Percentiles rank a stretch among this genome's conserved stretches.
These are phyloP conservation scores for Coccyzus lansbergi DNA, from an alignment of 2,797 vertebrate genomes.

Conservation along the genomic window DNA sequence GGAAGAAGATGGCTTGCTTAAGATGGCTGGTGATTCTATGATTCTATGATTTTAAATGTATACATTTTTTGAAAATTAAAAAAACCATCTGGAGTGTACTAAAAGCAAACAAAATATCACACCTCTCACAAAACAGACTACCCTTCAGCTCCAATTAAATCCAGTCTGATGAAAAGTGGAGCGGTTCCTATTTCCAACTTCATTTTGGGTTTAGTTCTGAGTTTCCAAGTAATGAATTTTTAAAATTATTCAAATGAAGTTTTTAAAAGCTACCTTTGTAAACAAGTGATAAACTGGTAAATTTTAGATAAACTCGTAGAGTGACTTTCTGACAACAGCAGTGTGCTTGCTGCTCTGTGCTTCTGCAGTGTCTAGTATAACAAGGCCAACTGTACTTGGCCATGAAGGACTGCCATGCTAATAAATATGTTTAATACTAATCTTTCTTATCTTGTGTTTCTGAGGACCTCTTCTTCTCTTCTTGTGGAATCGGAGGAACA, in stretches of 20 bases:
- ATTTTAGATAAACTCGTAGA: neutral
- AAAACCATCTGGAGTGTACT: neutral
- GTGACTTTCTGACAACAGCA: neutral
- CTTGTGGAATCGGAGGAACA: constrained; percentile 51
- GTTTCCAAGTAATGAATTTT: neutral
- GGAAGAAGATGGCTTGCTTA: neutral
- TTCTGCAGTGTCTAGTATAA: neutral
- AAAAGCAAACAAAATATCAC: neutral
- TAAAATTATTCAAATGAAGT: rapidly evolving
- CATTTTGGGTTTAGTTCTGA: neutral
- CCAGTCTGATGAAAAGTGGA: neutral
- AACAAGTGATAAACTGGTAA: neutral
- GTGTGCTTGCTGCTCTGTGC: neutral
- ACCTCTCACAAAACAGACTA: neutral
- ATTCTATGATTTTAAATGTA: too few species aligned
- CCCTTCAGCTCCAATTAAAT: neutral
- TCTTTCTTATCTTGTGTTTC: constrained; percentile 50
- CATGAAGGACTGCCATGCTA: neutral
- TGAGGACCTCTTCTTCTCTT: constrained; percentile 44
- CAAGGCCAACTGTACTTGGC: neutral
- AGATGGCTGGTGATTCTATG: too few species aligned
- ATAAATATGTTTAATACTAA: constrained; percentile 36
- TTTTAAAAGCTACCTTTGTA: neutral
- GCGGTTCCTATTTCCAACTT: neutral
- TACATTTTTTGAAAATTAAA: neutral